Percentiles rank a stretch among this genome's conserved stretches.
phyloP scores from a whole-genome alignment of 2,888 invertebrate species.

The Harmothoe impar region DNA sequence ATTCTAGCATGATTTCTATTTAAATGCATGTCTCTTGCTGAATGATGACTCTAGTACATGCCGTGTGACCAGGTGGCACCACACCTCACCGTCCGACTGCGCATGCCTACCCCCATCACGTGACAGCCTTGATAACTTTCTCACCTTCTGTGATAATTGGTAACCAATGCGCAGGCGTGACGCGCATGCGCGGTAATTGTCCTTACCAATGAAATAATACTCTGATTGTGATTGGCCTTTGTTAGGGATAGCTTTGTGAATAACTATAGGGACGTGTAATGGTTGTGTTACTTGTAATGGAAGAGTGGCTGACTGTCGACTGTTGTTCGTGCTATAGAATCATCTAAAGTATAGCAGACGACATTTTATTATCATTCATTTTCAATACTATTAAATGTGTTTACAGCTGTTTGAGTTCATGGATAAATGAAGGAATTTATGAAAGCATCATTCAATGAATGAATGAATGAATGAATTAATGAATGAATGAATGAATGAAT shows the following conservation, averaged over 20 bases:
- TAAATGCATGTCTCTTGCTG: neutral
- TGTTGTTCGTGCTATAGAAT: too few species aligned
- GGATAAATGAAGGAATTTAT: too few species aligned
- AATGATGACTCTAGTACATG: neutral
- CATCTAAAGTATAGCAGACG: too few species aligned
- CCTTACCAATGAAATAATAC: conserved; percentile 12
- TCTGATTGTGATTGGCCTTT: conserved; percentile 16
- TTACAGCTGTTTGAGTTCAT: too few species aligned
- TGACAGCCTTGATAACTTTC: conserved; percentile 55
- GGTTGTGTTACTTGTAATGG: neutral
- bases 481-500: too few species aligned
- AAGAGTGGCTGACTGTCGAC: too few species aligned
- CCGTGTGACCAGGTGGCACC: neutral
- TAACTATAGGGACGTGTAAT: neutral
- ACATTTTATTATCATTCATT: too few species aligned
- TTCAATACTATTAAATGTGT: too few species aligned
- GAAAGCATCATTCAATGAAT: too few species aligned
- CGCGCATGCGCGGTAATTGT: neutral
- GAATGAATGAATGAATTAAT: too few species aligned
- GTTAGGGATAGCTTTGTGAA: neutral
- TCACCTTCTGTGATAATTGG: conserved; percentile 54
- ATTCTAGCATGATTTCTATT: neutral
- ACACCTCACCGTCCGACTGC: neutral
- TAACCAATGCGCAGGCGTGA: conserved; percentile 10
- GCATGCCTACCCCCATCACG: neutral